These are phyloP conservation scores for Seriola dumerili DNA, from an alignment of 2,113 vertebrate genomes.

Conservation along the genomic window DNA sequence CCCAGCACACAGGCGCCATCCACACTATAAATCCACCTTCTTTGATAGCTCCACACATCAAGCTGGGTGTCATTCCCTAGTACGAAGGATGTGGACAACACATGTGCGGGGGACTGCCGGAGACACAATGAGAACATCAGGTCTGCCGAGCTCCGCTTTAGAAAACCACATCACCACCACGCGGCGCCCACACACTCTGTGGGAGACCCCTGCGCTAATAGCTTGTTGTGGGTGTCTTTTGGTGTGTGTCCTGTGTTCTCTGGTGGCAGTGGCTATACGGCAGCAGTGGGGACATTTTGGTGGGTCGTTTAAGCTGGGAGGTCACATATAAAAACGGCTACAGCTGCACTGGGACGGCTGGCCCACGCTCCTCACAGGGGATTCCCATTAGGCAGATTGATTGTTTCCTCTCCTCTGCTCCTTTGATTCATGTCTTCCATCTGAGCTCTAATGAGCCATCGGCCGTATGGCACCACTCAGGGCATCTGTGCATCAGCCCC, in stretches of 20 bases:
- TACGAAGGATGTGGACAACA: slow-evolving; percentile 77
- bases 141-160: slow-evolving; percentile 78
- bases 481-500: slow-evolving; percentile 82
- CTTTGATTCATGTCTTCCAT: slow-evolving; percentile 88
- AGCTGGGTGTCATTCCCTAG: slow-evolving; percentile 59
- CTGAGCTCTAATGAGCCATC: slow-evolving; percentile 85
- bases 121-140: slow-evolving; percentile 86
- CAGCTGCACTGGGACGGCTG: slow-evolving; percentile 82
- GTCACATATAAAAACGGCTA: slow-evolving; percentile 80
- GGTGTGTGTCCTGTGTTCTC: slow-evolving; percentile 54
- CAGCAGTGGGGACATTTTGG: slow-evolving; percentile 67
- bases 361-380: slow-evolving; percentile 80
- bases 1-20: slow-evolving; percentile 58
- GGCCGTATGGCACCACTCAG: slow-evolving; percentile 83
- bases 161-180: slow-evolving; percentile 86
- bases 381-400: slow-evolving; percentile 82
- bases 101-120: slow-evolving; percentile 77
- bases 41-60: slow-evolving; percentile 71
- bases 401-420: slow-evolving; percentile 74
- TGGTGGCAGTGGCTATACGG: slow-evolving; percentile 17
- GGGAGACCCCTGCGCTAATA: slow-evolving; percentile 63
- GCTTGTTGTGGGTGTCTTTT: slow-evolving; percentile 67
- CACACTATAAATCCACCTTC: slow-evolving; percentile 71
- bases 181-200: slow-evolving; percentile 59
- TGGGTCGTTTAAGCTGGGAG: slow-evolving; percentile 75